Evolutionary conservation across 2,113 vertebrate genomes (phyloP), one percentile per base, ranked within the genome.

Genomic region (Gymnarchus niloticus): DNA sequence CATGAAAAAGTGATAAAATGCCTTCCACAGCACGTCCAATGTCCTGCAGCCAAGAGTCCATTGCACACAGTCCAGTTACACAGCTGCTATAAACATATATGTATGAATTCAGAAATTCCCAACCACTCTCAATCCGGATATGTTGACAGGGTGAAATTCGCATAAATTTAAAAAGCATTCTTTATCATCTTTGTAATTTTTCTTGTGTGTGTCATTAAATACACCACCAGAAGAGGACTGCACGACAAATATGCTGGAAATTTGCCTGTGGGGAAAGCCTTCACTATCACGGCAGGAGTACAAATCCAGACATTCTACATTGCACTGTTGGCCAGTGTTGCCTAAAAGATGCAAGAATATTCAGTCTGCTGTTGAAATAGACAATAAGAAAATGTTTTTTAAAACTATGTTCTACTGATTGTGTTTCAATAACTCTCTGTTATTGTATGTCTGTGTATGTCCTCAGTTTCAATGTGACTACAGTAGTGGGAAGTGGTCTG

Each of bases 1-100:
- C 86, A 87, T 88, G 82, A 84, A 87, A 81, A 87, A 91, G 89
- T 88, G 57, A 90, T 89, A 76, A 7, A 76, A 54, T 87, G 86
- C 84, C 76, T 51, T 88, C 77, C 49, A 33, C 78, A 83, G 85
- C 59, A 83, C 49, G 69, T 84, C 78, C 84, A 44, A 49, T 37
- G 51, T 44, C 8, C 33, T 17, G 21, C 28, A 17, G 85, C 84
- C 46, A 37, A 56, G 76, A 33, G 54, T 48, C 73, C 54, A 9
- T 9, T n/a, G 56, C 56, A 52, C 3, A 19, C 14, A 25, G 23
- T 44, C 77, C 61, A n/a, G 61, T 69, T 6, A 37, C 23, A 69
- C 61, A 37, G 61, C 61, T 33, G 37, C 10, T 14, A 69, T 37
- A 33, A 10, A 69, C 19, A 7, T 14, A 54, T 4, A 37, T 17